Base-by-base conservation (phyloP, 1,140 invertebrate species). In the Lineus longissimus region DNA sequence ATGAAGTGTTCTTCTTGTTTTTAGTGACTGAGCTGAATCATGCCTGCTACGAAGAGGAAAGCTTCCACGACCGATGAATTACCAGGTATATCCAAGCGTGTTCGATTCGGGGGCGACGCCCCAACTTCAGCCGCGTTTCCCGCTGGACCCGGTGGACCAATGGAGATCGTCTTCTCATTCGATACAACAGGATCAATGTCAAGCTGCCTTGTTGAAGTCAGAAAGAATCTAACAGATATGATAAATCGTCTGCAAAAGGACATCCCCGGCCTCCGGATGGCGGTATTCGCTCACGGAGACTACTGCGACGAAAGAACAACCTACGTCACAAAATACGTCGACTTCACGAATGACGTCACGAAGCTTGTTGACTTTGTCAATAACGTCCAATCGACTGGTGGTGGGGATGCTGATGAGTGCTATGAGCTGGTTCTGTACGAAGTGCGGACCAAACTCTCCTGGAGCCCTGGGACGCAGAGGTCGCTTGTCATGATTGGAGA, bases 111-210 rank as follows among this genome's bases (percentile, higher is more conserved):
- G 6, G 33, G 15, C 15, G 33, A 36, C 33, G 33, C 33, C 4
- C 6, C 33, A 36, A 7, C 33, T 7, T 4, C 33, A 4, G 33
- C 33, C 4, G 6, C 33, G 15, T 36, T 36, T 36, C 33, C 33
- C 33, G 33, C 15, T 15, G 33, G 33, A 31, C 70, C 75, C 25
- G 69, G 71, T 40, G 74, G 74, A 43, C 68, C 67, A 43, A 67
- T 75, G 29, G 78, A 80, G 55, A 73, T 78, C 40, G 77, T 73
- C 22, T 80, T 80, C 60, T 78, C 76, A 6, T 80, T 80, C 56
- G 78, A 80, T 60, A 79, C 77, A 1, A 80, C 78, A 22, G 76
- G 77, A 15, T 77, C 76, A 19, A 79, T 79, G 77, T 67, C 27
- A 30, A 57, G 61, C 13, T 77, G 68, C 59, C 62, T 79, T 1